phyloP scores from a whole-genome alignment of 1,140 invertebrate genomes.

The Lucilia sericata region DNA sequence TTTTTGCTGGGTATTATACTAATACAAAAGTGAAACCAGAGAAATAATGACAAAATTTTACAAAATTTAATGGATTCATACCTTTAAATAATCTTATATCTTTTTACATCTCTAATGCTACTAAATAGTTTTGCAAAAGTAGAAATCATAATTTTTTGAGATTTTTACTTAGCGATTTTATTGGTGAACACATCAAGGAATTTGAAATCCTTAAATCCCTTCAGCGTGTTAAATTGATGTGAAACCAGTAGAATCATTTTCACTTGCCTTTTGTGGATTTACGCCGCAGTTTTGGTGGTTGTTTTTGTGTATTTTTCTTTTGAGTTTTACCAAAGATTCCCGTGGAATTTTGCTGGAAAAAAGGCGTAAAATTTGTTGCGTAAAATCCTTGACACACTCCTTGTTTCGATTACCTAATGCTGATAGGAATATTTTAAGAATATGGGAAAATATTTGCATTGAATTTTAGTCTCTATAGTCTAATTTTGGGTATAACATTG shows the following conservation, averaged over 20 bases:
- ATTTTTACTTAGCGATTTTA: neutral
- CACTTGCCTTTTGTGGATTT: constrained; percentile 24
- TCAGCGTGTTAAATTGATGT: constrained; percentile 49
- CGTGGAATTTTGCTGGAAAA: neutral
- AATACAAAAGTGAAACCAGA: no score
- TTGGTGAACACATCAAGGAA: constrained; percentile 2
- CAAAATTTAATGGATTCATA: neutral
- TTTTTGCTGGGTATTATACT: no score
- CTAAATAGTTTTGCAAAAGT: neutral
- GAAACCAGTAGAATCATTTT: constrained; percentile 29
- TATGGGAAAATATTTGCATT: no score
- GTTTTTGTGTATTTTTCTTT: neutral
- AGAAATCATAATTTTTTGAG: neutral
- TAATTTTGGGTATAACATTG: neutral
- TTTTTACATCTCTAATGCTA: neutral
- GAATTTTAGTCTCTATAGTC: neutral
- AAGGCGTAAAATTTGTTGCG: constrained; percentile 42
- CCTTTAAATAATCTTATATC: neutral
- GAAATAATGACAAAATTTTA: no score
- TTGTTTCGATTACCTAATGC: neutral
- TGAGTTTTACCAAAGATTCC: neutral
- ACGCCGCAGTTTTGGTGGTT: neutral
- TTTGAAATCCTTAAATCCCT: constrained; percentile 46
- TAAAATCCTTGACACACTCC: constrained; percentile 28
- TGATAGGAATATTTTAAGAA: neutral